Evolutionary conservation across 2,113 vertebrate species (phyloP), one percentile per base, ranked within the genome.

Genomic region (Sakesphorus luctuosus): DNA sequence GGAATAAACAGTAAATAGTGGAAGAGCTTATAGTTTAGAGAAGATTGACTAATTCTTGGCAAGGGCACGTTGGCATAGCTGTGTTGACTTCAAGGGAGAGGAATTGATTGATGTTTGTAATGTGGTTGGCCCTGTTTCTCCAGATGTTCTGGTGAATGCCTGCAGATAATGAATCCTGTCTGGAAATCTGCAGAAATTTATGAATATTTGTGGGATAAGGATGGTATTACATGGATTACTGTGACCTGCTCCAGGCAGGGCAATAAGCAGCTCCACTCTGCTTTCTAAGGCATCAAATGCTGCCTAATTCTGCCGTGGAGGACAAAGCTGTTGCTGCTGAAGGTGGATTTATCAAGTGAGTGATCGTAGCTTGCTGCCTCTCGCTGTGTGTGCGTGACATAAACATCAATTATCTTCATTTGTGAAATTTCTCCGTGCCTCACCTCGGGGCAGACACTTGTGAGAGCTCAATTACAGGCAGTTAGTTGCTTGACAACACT

Each of bases 401-500:
- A 94, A 94, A 95, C 97, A 90, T 90, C 86, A 88, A 96, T 97
- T 97, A 97, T 90, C 93, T 97, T 96, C 84, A 88, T 93, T 92
- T 96, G 94, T 94, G 90, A 79, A 68, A 52, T 94, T 97, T 97
- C 90, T 95, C 87, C 81, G 67, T 10, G 59, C 87, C 80, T 92
- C 89, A 94, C 96, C 97, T 36, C 38, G 43, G 90, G 97, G 95
- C 96, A 96, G 81, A 43, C 55, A 79, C 91, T 96, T 97, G 91
- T 47, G 83, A 95, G 96, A 92, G 86, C 95, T 96, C 97, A 89
- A 83, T 98, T 97, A 94, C 66, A 79, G 76, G 84, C 92, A 76
- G 72, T 92, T 94, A 59, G 83, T 65, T 97, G 85, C 94, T 71
- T 94, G 93, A 96, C 94, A 96, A 78, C 93, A 82, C 53, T 95